Base-by-base conservation (phyloP, 2,888 invertebrate genomes). In the Torymus aiolomorphi region DNA sequence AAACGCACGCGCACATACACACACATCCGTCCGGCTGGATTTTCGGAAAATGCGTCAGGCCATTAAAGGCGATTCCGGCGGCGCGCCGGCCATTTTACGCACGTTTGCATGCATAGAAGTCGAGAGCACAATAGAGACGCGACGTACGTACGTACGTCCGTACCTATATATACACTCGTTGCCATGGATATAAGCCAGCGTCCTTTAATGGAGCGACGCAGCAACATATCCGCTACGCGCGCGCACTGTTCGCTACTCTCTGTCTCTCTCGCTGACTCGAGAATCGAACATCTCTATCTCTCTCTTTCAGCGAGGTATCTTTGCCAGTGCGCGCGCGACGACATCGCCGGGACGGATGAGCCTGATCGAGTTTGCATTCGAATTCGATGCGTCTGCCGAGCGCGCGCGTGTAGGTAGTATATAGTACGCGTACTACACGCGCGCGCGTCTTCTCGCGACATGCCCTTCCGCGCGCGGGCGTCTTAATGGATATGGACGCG, bases 131-230 rank as follows among this genome's bases (percentile, higher is more conserved):
- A 52, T n/a, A 8, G 18, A 18, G 20, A 57, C 57, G 57, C 69
- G 18, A 31, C 24, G 18, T 18, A 14, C 24, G 18, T 66, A 18
- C 20, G 20, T 20, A 20, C 2, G 20, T 20, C 1, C 2, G 2
- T 20, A 20, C 2, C 1, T 20, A 20, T 20, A 59, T 56, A 65
- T 77, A 80, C 81, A 80, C 73, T 83, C 82, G 87, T 86, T 86
- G 85, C 85, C 86, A 87, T 87, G 86, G 87, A 83, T 86, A 87
- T 87, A 86, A 85, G 84, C 86, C 85, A 82, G 84, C 83, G 79
- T 83, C 83, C 84, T 86, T 85, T 87, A 86, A 88, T 87, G 85
- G 86, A 86, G 84, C 20, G 20, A 20, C 20, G 20, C 20, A 20
- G 20, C 20, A 20, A 20, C 20, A 20, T n/a, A n/a, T 20, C 20